phyloP scores from a whole-genome alignment of 1,140 invertebrate species.

The Hydropsyche tenuis region DNA sequence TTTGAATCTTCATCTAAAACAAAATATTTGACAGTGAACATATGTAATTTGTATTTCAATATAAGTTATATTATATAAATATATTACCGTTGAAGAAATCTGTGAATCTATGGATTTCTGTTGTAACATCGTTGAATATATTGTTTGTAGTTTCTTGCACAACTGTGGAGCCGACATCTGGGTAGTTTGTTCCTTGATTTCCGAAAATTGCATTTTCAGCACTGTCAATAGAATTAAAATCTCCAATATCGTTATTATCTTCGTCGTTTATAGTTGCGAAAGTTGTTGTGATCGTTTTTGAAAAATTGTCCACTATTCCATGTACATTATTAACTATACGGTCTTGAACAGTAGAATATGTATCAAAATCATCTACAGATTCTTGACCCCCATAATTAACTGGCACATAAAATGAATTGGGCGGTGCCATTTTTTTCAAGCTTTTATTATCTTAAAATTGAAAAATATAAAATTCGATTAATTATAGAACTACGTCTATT shows the following conservation, averaged over 20 bases:
- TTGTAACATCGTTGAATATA: conserved; percentile 9
- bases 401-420: too few species aligned
- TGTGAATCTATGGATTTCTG: neutral
- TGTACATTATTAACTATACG: neutral
- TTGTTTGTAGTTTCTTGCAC: neutral
- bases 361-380: too few species aligned
- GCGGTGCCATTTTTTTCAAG: too few species aligned
- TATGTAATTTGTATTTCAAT: neutral
- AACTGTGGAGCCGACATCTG: too few species aligned
- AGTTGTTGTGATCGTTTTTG: neutral
- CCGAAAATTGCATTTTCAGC: neutral
- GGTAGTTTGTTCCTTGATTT: neutral
- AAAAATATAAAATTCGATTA: too few species aligned
- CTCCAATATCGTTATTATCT: neutral
- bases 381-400: too few species aligned
- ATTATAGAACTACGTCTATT: too few species aligned
- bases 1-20: neutral
- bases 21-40: neutral
- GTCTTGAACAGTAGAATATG: neutral
- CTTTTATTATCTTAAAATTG: too few species aligned
- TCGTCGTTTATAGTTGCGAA: neutral
- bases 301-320: neutral
- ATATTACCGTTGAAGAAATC: neutral
- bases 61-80: neutral
- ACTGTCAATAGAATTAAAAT: neutral